Base-by-base conservation (phyloP, 2,888 invertebrate genomes). In the Hypomecis punctinalis region DNA sequence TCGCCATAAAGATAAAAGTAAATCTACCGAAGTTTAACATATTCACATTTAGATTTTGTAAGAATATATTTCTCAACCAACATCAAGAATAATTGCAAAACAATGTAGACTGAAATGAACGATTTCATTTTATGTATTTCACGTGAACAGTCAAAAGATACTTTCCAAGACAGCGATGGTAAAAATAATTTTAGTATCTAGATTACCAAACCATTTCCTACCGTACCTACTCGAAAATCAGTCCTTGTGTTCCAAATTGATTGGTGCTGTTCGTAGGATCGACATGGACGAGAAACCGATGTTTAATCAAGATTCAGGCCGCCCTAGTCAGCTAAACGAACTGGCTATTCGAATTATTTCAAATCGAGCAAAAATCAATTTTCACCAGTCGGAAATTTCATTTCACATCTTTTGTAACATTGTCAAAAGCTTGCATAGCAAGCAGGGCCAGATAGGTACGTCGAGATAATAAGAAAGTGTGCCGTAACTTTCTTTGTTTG, bases 251-350 rank as follows among this genome's bases (percentile, higher is more conserved):
- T 71, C 68, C 60, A 63, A 63, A 63, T 71, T 71, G 76, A 78
- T 76, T 75, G 68, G 71, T 71, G 71, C 70, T 76, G 63, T 72
- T 70, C 68, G 69, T 61, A 61, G 67, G 60, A 68, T 69, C 67
- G 63, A 70, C 56, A 63, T 61, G 53, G 63, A 76, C 73, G 74
- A 71, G 73, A 71, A 75, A 74, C 73, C 74, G 72, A 73, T 75
- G 76, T 75, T 76, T 75, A 76, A 79, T 79, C 76, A 79, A 67
- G 65, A 66, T 58, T 60, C 57, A 57, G 61, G 57, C 54, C 23
- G 54, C 42, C 54, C 46, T 61, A 49, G 56, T 49, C 55, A 60
- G 59, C 43, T 49, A 11, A 11, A n/a, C 55, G 40, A 58, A 54
- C 42, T 33, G 35, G 33, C 52, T 61, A 68, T 65, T 56, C 63